Conservation (phyloP, 1,140 invertebrate genomes). For the Drosophila kepulauana region DNA sequence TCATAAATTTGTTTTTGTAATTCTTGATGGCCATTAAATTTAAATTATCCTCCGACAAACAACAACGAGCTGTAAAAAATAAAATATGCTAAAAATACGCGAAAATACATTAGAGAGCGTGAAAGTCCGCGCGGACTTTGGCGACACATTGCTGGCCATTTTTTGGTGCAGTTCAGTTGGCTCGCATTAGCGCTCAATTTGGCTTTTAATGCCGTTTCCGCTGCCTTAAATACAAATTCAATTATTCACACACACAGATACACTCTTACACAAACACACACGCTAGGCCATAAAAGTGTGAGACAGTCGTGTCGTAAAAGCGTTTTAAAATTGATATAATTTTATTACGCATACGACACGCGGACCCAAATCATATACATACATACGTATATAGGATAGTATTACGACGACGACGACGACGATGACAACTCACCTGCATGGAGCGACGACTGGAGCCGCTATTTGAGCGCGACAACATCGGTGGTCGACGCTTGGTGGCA, state of each 20-base stretch:
- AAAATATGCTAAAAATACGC: constrained; percentile 50
- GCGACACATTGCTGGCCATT: constrained; percentile 59
- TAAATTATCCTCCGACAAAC: constrained; percentile 65
- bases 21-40: constrained; percentile 81
- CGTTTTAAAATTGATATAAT: constrained; percentile 75
- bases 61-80: constrained; percentile 33
- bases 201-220: constrained; percentile 80
- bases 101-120: constrained; percentile 20
- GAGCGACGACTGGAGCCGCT: constrained; percentile 93
- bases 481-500: constrained; percentile 93
- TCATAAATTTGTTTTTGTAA: constrained; percentile 75
- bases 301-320: constrained; percentile 55
- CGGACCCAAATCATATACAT: constrained; percentile 26
- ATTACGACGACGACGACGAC: too few relatives aligned
- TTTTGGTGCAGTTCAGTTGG: constrained; percentile 38
- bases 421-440: constrained; percentile 87
- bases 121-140: constrained; percentile 15
- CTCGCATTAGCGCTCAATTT: constrained; percentile 77
- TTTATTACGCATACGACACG: constrained; percentile 75
- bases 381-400: too few relatives aligned
- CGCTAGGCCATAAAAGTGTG: constrained; percentile 55
- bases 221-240: constrained; percentile 80
- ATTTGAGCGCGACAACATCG: constrained; percentile 95
- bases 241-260: constrained; percentile 54
- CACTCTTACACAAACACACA: constrained; percentile 23